Evolutionary conservation across 2,797 vertebrate species (phyloP).

Genomic region (Arctocebus calabarensis): DNA sequence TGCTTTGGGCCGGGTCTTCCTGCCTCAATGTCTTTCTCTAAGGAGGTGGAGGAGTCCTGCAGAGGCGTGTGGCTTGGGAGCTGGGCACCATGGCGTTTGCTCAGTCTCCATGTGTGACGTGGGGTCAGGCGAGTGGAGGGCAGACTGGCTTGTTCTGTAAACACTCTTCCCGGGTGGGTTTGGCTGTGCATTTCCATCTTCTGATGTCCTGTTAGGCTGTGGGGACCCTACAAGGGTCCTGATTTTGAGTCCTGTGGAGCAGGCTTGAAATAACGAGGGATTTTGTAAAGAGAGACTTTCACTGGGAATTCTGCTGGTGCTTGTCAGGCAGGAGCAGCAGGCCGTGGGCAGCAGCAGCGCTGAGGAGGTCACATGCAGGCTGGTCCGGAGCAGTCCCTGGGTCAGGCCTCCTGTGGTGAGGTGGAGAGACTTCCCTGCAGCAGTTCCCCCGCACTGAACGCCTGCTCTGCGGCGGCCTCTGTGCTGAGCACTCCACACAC

Average conservation of each 20-base stretch:
- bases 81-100: accelerated
- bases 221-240: neutral
- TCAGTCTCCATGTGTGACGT: neutral
- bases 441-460: accelerated
- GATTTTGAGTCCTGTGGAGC: neutral
- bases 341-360: accelerated
- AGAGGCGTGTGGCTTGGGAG: neutral
- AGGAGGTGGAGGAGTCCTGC: neutral
- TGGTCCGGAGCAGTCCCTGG: too few species aligned
- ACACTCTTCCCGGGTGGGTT: neutral
- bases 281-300: neutral
- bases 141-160: neutral
- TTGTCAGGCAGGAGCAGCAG: neutral
- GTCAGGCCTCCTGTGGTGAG: neutral
- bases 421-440: accelerated
- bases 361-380: neutral
- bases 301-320: neutral
- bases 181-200: neutral
- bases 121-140: neutral
- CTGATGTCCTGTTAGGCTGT: neutral
- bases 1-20: neutral
- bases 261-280: neutral
- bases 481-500: neutral
- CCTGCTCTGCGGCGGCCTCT: accelerated
- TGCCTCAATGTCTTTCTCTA: neutral